Conservation (phyloP, 2,888 invertebrate species). For the Dolomedes plantarius region DNA sequence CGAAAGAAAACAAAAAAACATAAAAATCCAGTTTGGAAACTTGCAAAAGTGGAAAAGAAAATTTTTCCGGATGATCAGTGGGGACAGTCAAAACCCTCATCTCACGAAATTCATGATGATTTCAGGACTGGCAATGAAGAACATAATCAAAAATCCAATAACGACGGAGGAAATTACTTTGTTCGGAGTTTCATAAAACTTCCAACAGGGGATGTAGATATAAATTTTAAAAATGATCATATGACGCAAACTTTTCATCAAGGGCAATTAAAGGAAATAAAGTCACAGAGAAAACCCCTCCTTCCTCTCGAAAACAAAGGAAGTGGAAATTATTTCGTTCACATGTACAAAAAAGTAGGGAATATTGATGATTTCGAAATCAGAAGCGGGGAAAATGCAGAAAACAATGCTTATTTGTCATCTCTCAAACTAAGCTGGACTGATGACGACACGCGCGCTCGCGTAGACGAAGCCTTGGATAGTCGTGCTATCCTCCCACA, state of each 20-base stretch:
- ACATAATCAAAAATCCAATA: not conserved
- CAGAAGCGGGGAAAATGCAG: not conserved
- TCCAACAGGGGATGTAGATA: not conserved
- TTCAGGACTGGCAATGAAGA: not conserved
- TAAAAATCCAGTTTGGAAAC: conserved; percentile 27
- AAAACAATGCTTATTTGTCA: conserved; percentile 35
- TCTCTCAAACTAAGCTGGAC: conserved; percentile 51
- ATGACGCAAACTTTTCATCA: no score
- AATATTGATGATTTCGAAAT: conserved; percentile 39
- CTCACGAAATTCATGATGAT: not conserved
- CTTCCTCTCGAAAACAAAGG: not conserved
- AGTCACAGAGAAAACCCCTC: not conserved
- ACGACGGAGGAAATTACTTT: not conserved
- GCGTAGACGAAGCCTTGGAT: conserved; percentile 38
- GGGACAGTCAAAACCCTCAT: not conserved
- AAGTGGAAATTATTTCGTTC: conserved; percentile 48
- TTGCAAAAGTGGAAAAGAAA: not conserved
- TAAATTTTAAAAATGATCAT: not conserved
- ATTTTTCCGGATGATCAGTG: not conserved
- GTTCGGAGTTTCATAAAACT: not conserved
- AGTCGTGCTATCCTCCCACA: conserved; percentile 4
- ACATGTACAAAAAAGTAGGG: conserved; percentile 61
- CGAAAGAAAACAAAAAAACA: conserved; percentile 24
- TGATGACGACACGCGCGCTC: conserved; percentile 46
- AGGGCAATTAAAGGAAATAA: not conserved